Evolutionary conservation across 2,113 vertebrate genomes (phyloP), one percentile per base, ranked within the genome.

Genomic region (Eulacestoma nigropectus): DNA sequence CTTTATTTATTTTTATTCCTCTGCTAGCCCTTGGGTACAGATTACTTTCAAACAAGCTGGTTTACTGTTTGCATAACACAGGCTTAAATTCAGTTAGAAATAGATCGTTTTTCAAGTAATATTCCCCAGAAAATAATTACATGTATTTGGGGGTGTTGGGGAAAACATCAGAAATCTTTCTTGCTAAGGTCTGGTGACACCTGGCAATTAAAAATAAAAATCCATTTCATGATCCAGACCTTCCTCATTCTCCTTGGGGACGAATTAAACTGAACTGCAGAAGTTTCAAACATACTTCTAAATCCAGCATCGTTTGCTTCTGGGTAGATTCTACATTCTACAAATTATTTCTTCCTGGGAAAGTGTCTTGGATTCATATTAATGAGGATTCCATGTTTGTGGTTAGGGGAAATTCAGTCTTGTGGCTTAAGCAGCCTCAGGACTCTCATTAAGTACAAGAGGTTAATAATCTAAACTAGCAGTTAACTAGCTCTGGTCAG

Each of bases 391-490:
- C 95, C 80, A 76, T 94, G 92, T 86, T 93, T 95, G 95, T 93
- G 93, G 96, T 95, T 95, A 94, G 73, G 83, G 69, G 90, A 96
- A 97, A 95, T 94, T 83, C 30, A 80, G 86, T 73, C 92, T 74
- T 94, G 96, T 78, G 95, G 93, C 86, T 96, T 96, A 81, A 75
- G 90, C 85, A 68, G 95, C 96, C 95, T 96, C 93, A 90, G 88
- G 96, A 96, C 92, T 95, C 92, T 95, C 93, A 95, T 96, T 96
- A 97, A 93, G 86, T 77, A 74, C 65, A 81, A 93, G 85, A 96
- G 90, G 90, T 97, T 96, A 96, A 96, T 95, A 88, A 95, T 81
- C 92, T 74, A 94, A 97, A 96, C 92, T 96, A 96, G 93, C 93
- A 94, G 93, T 92, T 96, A 96, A 95, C 83, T 95, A 87, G 80